phyloP scores from a whole-genome alignment of 92 coral and sea anemone species.

The Meandrina meandrites region DNA sequence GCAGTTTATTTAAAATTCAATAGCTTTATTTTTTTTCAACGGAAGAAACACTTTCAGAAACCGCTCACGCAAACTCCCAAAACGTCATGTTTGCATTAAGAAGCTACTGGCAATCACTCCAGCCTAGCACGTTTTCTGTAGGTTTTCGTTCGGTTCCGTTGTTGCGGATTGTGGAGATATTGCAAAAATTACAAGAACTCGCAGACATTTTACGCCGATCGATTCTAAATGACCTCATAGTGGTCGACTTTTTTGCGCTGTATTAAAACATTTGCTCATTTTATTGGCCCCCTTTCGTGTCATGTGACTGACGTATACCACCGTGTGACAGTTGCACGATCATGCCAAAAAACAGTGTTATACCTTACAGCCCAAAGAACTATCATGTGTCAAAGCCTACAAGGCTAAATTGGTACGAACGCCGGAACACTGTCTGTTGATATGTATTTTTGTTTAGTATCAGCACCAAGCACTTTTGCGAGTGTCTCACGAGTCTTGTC shows the following conservation, averaged over 20 bases:
- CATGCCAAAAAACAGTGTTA: background rate
- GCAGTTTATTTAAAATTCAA: background rate
- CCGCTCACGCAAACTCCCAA: background rate
- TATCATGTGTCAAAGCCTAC: background rate
- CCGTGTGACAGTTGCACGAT: background rate
- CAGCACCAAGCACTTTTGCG: background rate
- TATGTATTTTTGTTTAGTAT: background rate
- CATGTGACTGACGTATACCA: background rate
- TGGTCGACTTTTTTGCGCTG: background rate
- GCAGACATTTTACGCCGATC: background rate
- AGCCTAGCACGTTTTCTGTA: background rate
- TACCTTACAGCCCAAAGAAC: background rate
- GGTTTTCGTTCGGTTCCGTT: background rate
- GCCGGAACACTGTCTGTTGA: background rate
- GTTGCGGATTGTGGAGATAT: background rate
- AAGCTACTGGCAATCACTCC: background rate
- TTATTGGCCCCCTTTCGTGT: background rate
- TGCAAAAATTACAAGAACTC: background rate
- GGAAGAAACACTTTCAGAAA: background rate
- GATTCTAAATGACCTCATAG: background rate
- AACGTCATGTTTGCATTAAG: background rate
- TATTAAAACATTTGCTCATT: background rate
- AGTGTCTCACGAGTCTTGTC: background rate
- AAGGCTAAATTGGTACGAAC: background rate
- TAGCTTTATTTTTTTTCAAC: background rate